These are phyloP conservation scores for Grammomys dolichurus DNA, from an alignment of 2,113 vertebrate species.

Conservation along the genomic window DNA sequence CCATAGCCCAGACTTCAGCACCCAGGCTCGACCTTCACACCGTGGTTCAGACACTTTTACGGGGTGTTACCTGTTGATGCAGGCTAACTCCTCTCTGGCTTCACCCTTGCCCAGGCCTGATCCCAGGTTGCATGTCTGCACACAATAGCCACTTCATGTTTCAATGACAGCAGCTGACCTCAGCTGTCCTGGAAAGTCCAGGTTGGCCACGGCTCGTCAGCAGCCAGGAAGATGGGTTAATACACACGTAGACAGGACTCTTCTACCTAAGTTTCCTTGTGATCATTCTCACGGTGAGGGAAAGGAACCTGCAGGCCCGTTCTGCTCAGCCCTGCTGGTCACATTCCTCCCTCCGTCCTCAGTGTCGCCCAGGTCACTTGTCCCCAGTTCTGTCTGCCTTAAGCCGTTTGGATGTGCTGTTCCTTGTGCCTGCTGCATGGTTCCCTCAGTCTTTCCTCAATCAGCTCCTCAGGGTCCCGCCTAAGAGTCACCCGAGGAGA, in stretches of 20 bases:
- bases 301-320: rapidly evolving
- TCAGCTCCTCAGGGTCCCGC: not conserved
- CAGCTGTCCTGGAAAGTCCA: rapidly evolving
- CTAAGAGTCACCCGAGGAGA: not conserved
- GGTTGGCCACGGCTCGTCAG: not conserved
- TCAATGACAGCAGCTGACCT: not conserved
- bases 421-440: not conserved
- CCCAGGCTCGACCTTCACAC: rapidly evolving
- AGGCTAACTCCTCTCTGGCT: not conserved
- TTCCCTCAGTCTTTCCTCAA: not conserved
- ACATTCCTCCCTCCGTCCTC: not conserved
- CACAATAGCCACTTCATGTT: rapidly evolving
- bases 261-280: rapidly evolving
- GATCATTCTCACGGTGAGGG: not conserved
- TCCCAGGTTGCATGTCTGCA: not conserved
- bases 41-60: not conserved
- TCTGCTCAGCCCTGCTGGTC: not conserved
- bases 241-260: rapidly evolving
- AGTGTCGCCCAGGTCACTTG: rapidly evolving
- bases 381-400: not conserved
- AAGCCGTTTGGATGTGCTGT: rapidly evolving
- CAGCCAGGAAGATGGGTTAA: not conserved
- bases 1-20: not conserved
- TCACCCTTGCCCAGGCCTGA: not conserved
- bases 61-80: rapidly evolving